These are phyloP conservation scores for Bos indicus DNA, from an alignment of 2,113 vertebrate genomes.

Conservation along the genomic window DNA sequence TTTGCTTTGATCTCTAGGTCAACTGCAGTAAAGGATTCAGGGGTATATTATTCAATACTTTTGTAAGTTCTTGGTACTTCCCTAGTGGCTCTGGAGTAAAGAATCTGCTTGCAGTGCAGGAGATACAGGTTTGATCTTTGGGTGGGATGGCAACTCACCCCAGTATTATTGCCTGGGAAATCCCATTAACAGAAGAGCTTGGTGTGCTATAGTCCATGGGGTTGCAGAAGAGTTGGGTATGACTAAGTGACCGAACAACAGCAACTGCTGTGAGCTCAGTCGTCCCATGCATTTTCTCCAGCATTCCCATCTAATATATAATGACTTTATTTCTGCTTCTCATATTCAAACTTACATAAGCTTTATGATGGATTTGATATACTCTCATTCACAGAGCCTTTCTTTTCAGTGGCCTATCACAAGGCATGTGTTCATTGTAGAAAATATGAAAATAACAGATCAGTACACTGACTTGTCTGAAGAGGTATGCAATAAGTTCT, in stretches of 20 bases:
- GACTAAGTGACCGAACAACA: background rate
- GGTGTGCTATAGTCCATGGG: background rate
- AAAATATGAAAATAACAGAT: background rate
- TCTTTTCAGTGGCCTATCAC: background rate
- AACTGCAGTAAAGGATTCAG: background rate
- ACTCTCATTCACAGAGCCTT: background rate
- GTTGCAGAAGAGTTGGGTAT: background rate
- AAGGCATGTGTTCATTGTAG: background rate
- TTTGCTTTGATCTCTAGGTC: background rate
- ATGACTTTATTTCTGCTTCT: background rate
- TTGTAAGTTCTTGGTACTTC: background rate
- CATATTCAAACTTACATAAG: background rate
- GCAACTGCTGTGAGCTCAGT: rapidly evolving
- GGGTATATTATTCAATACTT: background rate
- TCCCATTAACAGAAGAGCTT: background rate
- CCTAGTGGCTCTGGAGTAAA: background rate
- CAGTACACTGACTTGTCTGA: background rate
- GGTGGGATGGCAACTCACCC: background rate
- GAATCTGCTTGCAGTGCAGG: background rate
- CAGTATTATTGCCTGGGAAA: background rate
- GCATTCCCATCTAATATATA: background rate
- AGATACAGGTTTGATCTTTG: background rate
- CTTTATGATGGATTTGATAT: background rate
- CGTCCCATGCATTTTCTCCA: background rate
- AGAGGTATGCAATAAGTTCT: background rate